These are phyloP conservation scores for Bergia sp. DNA, from an alignment of 92 coral and sea anemone genomes.

Conservation along the genomic window DNA sequence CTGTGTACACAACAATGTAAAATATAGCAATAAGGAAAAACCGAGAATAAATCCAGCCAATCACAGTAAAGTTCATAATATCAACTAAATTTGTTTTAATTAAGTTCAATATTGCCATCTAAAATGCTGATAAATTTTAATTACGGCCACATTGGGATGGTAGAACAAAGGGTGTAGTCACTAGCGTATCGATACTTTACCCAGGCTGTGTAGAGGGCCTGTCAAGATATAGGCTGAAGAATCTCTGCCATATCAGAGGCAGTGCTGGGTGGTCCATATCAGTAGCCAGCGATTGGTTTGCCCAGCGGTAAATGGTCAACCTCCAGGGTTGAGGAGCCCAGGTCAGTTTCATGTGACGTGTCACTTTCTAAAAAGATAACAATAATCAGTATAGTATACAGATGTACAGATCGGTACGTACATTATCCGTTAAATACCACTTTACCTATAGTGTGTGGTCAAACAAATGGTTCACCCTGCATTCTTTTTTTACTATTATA, in stretches of 20 bases:
- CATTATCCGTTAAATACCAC: not conserved
- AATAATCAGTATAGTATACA: not conserved
- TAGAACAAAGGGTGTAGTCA: not conserved
- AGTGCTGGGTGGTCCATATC: conserved; percentile 82
- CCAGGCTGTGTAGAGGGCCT: conserved; percentile 87
- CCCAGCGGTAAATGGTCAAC: conserved; percentile 94
- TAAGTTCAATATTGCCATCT: too few species aligned
- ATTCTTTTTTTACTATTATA: too few species aligned
- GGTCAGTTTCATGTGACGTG: conserved; percentile 73
- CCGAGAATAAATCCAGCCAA: too few species aligned
- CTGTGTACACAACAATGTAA: conserved; percentile 31
- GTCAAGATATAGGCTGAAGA: conserved; percentile 81
- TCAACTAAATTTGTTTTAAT: too few species aligned
- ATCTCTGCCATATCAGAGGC: conserved; percentile 95
- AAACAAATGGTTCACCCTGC: too few species aligned
- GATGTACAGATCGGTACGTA: not conserved
- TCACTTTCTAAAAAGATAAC: conserved; percentile 73
- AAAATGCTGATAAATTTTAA: too few species aligned
- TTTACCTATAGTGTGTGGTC: not conserved
- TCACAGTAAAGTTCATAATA: too few species aligned
- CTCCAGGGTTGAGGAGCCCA: conserved; percentile 75
- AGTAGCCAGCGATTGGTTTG: conserved; percentile 81
- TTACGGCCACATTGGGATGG: not conserved
- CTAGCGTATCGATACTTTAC: conserved; percentile 46
- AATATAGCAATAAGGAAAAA: too few species aligned